A percentile compares a stretch with the other conserved stretches of the same genome.
phyloP scores from a whole-genome alignment of 1,140 invertebrate species.

The Scaptomyza montana region DNA sequence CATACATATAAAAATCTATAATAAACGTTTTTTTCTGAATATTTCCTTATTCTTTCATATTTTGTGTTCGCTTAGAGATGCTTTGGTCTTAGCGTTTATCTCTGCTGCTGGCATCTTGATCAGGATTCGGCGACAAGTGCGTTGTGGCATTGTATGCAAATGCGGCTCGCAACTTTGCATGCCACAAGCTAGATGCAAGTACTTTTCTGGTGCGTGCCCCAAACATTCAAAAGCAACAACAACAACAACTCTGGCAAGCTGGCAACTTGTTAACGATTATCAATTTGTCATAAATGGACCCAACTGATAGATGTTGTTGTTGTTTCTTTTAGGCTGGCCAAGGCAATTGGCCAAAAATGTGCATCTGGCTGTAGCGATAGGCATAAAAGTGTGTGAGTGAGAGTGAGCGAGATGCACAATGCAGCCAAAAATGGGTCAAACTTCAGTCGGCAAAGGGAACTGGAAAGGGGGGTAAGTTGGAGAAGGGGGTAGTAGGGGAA shows the following conservation, averaged over 20 bases:
- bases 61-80: not conserved
- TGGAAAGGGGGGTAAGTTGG: not conserved
- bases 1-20: not conserved
- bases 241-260: constrained; percentile 17
- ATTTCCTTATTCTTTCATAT: not conserved
- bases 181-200: not conserved
- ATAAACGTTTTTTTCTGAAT: not conserved
- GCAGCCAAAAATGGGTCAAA: constrained; percentile 73
- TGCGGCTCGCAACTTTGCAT: constrained; percentile 13
- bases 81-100: constrained; percentile 49
- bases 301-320: constrained; percentile 46
- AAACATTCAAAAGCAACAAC: constrained; percentile 35
- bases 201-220: constrained; percentile 69
- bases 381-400: constrained; percentile 41
- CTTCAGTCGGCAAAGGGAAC: not conserved
- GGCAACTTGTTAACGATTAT: constrained; percentile 71
- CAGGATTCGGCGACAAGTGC: constrained; percentile 46
- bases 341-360: constrained; percentile 55
- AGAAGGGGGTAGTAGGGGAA: too few species aligned
- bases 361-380: constrained; percentile 59
- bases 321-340: constrained; percentile 53
- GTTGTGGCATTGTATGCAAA: constrained; percentile 73
- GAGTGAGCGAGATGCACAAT: not conserved
- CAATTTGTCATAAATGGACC: constrained; percentile 80
- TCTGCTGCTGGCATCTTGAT: constrained; percentile 24